Evolutionary conservation across 1,140 invertebrate genomes (phyloP), one percentile per base, ranked within the genome.

Genomic region (Pseudoatta argentina): DNA sequence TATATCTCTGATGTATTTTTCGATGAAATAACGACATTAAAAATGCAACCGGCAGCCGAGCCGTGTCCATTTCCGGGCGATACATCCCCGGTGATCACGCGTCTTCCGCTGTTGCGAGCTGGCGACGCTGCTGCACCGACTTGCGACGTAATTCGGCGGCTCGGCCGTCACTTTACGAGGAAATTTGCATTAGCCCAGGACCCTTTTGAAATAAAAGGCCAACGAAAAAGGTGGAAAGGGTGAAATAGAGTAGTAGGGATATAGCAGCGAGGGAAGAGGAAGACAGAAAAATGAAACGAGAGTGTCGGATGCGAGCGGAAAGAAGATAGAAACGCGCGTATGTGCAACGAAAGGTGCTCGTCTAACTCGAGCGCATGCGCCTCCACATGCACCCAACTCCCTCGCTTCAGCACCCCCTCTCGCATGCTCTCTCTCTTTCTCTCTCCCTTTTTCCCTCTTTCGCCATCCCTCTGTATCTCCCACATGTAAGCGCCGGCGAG

Each of bases 201-300:
- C 86, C 88, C 89, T 91, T 91, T 86, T 83, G 92, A 92, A 93
- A 93, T 93, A 92, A 92, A 93, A 90, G 92, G 87, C 91, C 91
- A 93, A 89, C 86, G 86, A 78, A 87, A 86, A 92, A 73, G 55
- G 79, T 83, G 79, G 79, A 88, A 92, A 92, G 89, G 87, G 88
- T 89, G 86, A 86, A 69, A 76, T 82, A 53, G 73, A 53, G 71
- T 53, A 57, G 72, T 85, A 85, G 88, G 78, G 71, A 63, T 55
- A 63, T 55, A 83, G 44, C 27, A 55, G 66, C 51, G 66, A 66
- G 77, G 55, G 51, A 27, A 10, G 21, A 30, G 67, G 18, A 69
- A 55, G 44, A 57, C 59, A 63, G 76, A 79, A 30, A 53, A 67
- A 55, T 39, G 51, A 21, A 75, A 39, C 64, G 30, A 78, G 73